Evolutionary conservation across 2,888 invertebrate genomes (phyloP).

Genomic region (Branchipolynoe longqiensis): DNA sequence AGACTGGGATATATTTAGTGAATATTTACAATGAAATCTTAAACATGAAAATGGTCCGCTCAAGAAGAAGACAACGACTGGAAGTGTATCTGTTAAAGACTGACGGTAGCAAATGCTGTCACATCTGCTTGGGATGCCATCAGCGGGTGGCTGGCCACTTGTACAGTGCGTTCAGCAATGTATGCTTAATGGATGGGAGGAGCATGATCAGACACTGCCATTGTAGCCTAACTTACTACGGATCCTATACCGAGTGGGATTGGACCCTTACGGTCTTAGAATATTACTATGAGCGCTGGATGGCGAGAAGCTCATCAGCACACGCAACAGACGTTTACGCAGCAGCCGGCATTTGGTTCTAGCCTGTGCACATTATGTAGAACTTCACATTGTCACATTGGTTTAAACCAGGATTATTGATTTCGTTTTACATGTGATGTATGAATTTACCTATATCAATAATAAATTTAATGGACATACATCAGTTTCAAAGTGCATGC

Average conservation of each 20-base stretch:
- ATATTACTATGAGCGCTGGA: slow-evolving; percentile 5
- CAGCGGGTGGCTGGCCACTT: background rate
- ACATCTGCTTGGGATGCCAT: background rate
- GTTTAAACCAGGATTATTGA: slow-evolving; percentile 19
- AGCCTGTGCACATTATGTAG: slow-evolving; percentile 19
- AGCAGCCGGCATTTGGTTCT: slow-evolving; percentile 34
- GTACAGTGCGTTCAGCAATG: background rate
- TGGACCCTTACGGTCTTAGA: background rate
- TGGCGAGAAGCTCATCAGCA: slow-evolving; percentile 2
- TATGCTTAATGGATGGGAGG: background rate
- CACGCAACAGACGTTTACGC: slow-evolving; percentile 5
- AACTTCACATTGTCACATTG: slow-evolving; percentile 40
- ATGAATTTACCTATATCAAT: background rate
- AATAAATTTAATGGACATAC: background rate
- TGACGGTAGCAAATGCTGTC: too few species aligned
- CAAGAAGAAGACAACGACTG: too few species aligned
- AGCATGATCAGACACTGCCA: slow-evolving; percentile 7
- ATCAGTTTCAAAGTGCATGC: slow-evolving; percentile 7
- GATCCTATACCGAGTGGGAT: background rate
- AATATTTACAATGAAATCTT: background rate
- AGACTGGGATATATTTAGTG: too few species aligned
- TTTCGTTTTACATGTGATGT: slow-evolving; percentile 29
- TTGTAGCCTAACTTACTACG: slow-evolving; percentile 20
- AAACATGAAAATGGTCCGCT: slow-evolving; percentile 17
- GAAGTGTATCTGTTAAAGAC: too few species aligned